Percentiles rank a stretch among this genome's conserved stretches.
Conservation (phyloP, 2,113 vertebrate genomes). For the Sula dactylatra region DNA sequence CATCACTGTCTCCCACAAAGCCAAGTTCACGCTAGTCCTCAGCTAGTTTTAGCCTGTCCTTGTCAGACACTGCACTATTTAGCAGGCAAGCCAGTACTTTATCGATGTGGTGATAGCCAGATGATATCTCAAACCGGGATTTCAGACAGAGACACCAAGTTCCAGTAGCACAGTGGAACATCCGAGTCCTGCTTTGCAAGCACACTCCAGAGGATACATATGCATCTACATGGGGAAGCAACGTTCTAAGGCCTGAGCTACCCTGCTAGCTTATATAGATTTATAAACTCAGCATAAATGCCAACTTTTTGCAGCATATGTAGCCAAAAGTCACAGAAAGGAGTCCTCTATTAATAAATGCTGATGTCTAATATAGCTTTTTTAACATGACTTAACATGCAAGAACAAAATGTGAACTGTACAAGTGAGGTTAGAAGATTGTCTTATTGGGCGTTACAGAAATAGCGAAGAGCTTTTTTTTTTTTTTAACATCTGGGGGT, state of each 20-base stretch:
- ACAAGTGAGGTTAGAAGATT: neutral
- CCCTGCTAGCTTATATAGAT: rapidly evolving
- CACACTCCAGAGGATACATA: rapidly evolving
- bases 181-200: rapidly evolving
- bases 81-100: too few species aligned
- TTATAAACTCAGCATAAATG: neutral
- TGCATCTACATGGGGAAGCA: rapidly evolving
- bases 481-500: neutral
- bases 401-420: neutral
- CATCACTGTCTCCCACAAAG: neutral
- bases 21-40: neutral
- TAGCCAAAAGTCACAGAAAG: neutral
- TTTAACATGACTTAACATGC: neutral
- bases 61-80: neutral
- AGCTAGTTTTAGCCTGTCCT: neutral
- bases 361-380: neutral
- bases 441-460: neutral
- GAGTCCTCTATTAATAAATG: neutral
- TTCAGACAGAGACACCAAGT: neutral
- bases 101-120: neutral
- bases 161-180: neutral
- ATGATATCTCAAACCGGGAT: neutral
- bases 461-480: neutral
- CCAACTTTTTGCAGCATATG: neutral
- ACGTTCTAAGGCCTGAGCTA: neutral